phyloP scores from a whole-genome alignment of 2,797 vertebrate species.

The Rhodeus uyekii region DNA sequence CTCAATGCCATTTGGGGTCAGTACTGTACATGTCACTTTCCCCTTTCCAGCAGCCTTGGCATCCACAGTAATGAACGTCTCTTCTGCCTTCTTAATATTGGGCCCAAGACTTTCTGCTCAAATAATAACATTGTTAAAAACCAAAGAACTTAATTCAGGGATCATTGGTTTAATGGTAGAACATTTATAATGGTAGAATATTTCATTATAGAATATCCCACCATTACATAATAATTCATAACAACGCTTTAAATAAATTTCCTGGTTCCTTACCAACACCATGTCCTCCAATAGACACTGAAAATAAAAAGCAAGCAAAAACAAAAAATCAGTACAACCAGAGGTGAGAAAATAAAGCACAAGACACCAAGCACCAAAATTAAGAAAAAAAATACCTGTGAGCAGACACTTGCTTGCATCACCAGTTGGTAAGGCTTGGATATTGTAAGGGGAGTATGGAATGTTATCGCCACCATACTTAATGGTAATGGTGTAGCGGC shows the following conservation, averaged over 20 bases:
- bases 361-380: neutral
- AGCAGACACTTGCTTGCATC: slow-evolving; percentile 93
- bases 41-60: slow-evolving; percentile 96
- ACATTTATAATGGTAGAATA: neutral
- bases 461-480: slow-evolving; percentile 92
- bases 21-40: slow-evolving; percentile 96
- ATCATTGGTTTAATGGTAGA: neutral
- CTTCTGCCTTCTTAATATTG: slow-evolving; percentile 90
- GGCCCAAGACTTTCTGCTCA: slow-evolving; percentile 82
- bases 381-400: slow-evolving; percentile 72
- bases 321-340: neutral
- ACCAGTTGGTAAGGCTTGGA: slow-evolving; percentile 87
- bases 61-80: slow-evolving; percentile 95
- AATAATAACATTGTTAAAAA: slow-evolving; percentile 52
- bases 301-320: slow-evolving; percentile 53
- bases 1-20: slow-evolving; percentile 91
- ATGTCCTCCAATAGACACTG: slow-evolving; percentile 94
- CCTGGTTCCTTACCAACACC: slow-evolving; percentile 80
- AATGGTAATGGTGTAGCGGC: slow-evolving; percentile 91
- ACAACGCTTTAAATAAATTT: neutral
- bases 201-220: neutral
- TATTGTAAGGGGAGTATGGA: slow-evolving; percentile 88
- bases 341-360: too few species aligned
- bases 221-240: neutral
- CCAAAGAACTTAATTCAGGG: neutral